Evolutionary conservation across 2,888 invertebrate species (phyloP), one percentile per base, ranked within the genome.

Genomic region (Platynereis dumerilii): DNA sequence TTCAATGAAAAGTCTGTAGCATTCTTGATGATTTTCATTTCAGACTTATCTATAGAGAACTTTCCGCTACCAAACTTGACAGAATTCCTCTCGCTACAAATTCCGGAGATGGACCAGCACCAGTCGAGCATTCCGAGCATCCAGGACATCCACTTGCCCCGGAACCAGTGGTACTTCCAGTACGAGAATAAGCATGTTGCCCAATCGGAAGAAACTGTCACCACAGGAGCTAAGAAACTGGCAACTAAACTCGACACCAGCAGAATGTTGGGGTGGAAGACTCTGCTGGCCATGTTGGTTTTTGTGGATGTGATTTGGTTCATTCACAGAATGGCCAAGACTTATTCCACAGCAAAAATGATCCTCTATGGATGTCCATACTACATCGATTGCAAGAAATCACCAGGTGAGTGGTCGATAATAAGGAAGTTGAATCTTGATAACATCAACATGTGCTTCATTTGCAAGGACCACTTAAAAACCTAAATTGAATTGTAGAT

Each of bases 341-440:
- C 81, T 0, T 74, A 76, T 60, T 76, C 77, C 5, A 76, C 78
- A 7, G 77, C 78, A 17, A 75, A 75, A 67, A 76, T 82, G 54
- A 70, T 81, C 27, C 69, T 82, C 29, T 80, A 77, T 68, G 82
- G 82, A 1, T 80, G 77, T 64, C 82, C 82, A 0, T 74, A 78
- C 52, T 82, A 78, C 68, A 74, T 81, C 55, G 79, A 80, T 54
- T 80, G 78, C 64, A 75, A 78, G 63, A 69, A 66, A 39, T 29
- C 54, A 28, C 27, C 66, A 44, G 68, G 68, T 65, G 28, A 56
- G 57, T 34, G 34, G 5, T 39, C 12, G 17, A n/a, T 56, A 56
- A 56, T 12, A 56, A 44, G 28, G 28, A 56, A 20, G n/a, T n/a
- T n/a, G n/a, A n/a, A n/a, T n/a, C n/a, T n/a, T n/a, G n/a, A n/a